phyloP scores from a whole-genome alignment of 92 coral and sea anemone species.

The Desmophyllum pertusum region DNA sequence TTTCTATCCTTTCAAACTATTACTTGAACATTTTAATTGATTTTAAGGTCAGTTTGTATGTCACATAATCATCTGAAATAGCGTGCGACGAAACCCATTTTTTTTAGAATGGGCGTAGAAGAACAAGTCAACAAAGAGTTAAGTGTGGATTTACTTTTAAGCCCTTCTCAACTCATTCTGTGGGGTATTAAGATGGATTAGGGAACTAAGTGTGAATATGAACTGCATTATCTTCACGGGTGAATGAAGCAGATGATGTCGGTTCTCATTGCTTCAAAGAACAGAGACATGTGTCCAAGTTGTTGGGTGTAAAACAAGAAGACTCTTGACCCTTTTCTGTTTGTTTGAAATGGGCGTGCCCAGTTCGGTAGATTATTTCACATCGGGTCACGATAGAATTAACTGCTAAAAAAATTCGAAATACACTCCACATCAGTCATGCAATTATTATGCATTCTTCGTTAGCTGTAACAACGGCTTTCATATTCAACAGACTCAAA shows the following conservation, averaged over 20 bases:
- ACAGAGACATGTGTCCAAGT: background rate
- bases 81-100: background rate
- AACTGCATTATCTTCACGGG: slow-evolving; percentile 22
- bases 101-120: background rate
- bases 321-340: background rate
- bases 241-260: background rate
- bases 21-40: background rate
- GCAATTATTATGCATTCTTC: background rate
- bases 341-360: background rate
- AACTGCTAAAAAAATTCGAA: background rate
- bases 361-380: background rate
- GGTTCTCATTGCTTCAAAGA: background rate
- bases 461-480: background rate
- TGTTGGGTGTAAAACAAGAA: background rate
- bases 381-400: background rate
- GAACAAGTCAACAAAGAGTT: background rate
- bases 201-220: background rate
- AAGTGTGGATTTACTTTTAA: slow-evolving; percentile 14
- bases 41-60: background rate
- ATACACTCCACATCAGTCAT: background rate
- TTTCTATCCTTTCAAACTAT: background rate
- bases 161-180: slow-evolving; percentile 28
- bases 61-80: background rate
- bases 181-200: slow-evolving; percentile 14
- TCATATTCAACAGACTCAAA: background rate